Percentiles rank a stretch among this genome's conserved stretches.
Evolutionary conservation across 2,888 invertebrate species (phyloP).

Genomic region (Cheilosia variabilis): DNA sequence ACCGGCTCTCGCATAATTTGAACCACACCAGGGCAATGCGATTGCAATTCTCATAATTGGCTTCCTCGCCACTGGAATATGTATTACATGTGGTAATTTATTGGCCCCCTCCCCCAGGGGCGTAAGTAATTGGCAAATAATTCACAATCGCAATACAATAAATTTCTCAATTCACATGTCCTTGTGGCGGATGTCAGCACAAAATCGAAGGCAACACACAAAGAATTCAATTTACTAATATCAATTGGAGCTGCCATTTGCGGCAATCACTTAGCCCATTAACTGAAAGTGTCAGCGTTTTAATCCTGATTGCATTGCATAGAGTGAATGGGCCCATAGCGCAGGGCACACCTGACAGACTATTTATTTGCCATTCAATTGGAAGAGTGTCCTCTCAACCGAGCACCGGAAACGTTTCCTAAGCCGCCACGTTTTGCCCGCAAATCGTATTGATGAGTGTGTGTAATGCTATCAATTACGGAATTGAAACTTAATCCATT

Average conservation of each 20-base stretch:
- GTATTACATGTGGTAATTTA: background rate
- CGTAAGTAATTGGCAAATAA: too few species aligned
- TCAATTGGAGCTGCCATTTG: constrained; percentile 57
- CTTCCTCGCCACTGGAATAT: background rate
- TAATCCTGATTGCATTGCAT: constrained; percentile 56
- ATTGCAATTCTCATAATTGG: background rate
- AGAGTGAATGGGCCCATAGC: background rate
- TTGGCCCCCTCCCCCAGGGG: background rate
- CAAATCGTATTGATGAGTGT: constrained; percentile 38
- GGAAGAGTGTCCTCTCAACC: constrained; percentile 20
- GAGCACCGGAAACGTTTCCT: background rate
- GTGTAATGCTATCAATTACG: constrained; percentile 67
- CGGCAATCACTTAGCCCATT: constrained; percentile 64
- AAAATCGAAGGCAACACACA: constrained; percentile 3
- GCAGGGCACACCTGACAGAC: constrained; percentile 38
- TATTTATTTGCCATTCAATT: constrained; percentile 63
- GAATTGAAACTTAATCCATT: constrained; percentile 73
- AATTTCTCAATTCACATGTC: constrained; percentile 36
- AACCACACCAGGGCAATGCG: background rate
- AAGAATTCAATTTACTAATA: constrained; percentile 60
- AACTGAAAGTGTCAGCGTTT: constrained; percentile 63
- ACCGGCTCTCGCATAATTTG: background rate
- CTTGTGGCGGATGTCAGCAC: constrained; percentile 19
- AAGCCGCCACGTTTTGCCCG: background rate
- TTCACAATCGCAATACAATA: too few species aligned